Evolutionary conservation across 2,797 vertebrate genomes (phyloP), one percentile per base, ranked within the genome.

Genomic region (Pseudochaenichthys georgianus): DNA sequence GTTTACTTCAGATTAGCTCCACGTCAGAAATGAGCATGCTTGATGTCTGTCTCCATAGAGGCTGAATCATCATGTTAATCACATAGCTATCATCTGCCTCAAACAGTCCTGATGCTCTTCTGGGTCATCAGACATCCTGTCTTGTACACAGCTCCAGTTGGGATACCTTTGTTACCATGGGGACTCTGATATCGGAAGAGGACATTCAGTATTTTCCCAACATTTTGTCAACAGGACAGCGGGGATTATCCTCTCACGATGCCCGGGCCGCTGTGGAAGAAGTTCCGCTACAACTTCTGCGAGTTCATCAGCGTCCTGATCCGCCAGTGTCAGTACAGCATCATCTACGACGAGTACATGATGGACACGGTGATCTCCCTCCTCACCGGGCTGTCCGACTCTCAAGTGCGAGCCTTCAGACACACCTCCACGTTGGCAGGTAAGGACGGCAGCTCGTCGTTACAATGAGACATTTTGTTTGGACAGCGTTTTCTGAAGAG

Each of bases 331-430:
- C 98, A 99, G 82, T 99, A 99, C 92, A 99, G 98, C 95, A 99
- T 99, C 91, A 99, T 99, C 92, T 99, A 99, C 60, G 98, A 99
- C 75, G 98, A 99, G 88, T 99, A 99, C 94, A 99, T 99, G 98
- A 99, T 99, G 98, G 98, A 99, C 92, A 99, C 98, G 0, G 98
- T 99, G 66, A 99, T 99, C 90, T 99, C 98, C 15, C 96, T 99
- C 87, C 97, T 99, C 90, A 99, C 98, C 9, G 98, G 98, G 47
- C 95, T 99, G 70, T 99, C 98, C 1, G 98, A 99, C 93, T 99
- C 98, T 15, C 98, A 99, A 94, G 98, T 99, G 91, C 96, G 98
- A 90, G 98, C 98, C 88, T 99, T 99, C 96, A 96, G 98, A 89
- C 98, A 99, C 94, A 99, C 98, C 80, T 98, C 97, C 92, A 99